These are phyloP conservation scores for Neodon shergylaensis DNA, from an alignment of 2,113 vertebrate genomes.

Conservation along the genomic window DNA sequence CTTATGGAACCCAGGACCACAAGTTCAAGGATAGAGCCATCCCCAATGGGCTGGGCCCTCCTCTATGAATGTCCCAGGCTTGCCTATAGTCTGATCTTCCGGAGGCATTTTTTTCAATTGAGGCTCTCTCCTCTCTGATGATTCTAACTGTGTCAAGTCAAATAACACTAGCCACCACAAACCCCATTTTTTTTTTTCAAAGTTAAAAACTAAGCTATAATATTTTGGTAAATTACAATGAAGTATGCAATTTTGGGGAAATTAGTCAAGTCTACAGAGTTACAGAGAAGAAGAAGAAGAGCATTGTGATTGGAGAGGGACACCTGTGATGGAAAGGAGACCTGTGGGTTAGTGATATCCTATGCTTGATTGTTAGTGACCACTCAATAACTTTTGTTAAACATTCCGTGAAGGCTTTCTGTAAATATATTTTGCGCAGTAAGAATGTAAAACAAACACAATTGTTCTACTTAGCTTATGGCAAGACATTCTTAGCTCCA, in stretches of 20 bases:
- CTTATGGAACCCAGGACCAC: not conserved
- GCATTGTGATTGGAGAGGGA: not conserved
- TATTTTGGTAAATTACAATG: not conserved
- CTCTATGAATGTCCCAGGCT: not conserved
- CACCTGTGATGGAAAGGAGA: accelerated
- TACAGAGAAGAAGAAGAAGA: not conserved
- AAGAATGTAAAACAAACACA: not conserved
- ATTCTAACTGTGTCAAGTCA: not conserved
- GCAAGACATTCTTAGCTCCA: not conserved
- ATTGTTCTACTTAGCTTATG: not conserved
- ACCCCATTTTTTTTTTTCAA: too few relatives aligned
- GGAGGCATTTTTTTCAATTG: not conserved
- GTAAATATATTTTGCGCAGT: not conserved
- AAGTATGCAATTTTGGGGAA: not conserved
- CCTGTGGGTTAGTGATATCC: not conserved
- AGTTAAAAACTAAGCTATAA: not conserved
- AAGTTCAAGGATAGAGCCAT: not conserved
- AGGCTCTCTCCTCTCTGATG: not conserved
- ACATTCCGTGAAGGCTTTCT: not conserved
- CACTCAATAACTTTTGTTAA: not conserved
- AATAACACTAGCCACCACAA: not conserved
- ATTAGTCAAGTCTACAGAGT: not conserved
- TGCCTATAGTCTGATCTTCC: not conserved
- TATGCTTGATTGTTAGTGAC: not conserved
- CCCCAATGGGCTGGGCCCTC: not conserved